Evolutionary conservation across 2,113 vertebrate genomes (phyloP), one percentile per base, ranked within the genome.

Genomic region (Apteryx mantelli): DNA sequence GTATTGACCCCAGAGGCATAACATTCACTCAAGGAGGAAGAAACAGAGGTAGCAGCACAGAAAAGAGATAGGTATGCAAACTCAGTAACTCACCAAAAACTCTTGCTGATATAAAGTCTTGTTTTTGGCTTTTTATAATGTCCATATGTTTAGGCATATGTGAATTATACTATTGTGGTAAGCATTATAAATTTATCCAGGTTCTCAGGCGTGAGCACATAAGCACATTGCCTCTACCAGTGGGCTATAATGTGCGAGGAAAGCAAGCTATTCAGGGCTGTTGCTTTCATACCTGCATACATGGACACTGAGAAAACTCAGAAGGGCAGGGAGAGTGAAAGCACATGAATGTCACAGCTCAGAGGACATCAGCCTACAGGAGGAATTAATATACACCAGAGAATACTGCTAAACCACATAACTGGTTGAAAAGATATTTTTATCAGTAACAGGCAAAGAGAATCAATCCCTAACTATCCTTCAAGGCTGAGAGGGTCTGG

Each of bases 351-450:
- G 11, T 42, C 44, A 86, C 83, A 84, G 73, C 82, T 86, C 76
- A 42, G 70, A 88, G 58, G 18, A 88, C 74, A 25, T 42, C 74
- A 84, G 69, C 32, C 34, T 76, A 48, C 32, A 82, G 63, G 13
- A 79, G 5, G n/a, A 88, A 82, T 84, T 94, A 46, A 73, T 79
- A 60, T 71, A 48, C 34, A 79, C 30, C 14, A 32, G 48, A 65
- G 48, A 93, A 83, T 69, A 80, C 70, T 58, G 53, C 82, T 36
- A 64, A 91, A 68, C 18, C 76, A 79, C 26, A 52, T 5, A 76
- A 36, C 36, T 81, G 42, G 25, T 61, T 85, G 77, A 94, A 95
- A 95, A 71, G 10, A 34, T 83, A 88, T 68, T 95, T 95, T 93
- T 87, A 64, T 77, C 77, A 76, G n/a, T 56, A 94, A 21, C 5